Conservation (phyloP, 2,888 invertebrate species). For the Nemurella pictetii region DNA sequence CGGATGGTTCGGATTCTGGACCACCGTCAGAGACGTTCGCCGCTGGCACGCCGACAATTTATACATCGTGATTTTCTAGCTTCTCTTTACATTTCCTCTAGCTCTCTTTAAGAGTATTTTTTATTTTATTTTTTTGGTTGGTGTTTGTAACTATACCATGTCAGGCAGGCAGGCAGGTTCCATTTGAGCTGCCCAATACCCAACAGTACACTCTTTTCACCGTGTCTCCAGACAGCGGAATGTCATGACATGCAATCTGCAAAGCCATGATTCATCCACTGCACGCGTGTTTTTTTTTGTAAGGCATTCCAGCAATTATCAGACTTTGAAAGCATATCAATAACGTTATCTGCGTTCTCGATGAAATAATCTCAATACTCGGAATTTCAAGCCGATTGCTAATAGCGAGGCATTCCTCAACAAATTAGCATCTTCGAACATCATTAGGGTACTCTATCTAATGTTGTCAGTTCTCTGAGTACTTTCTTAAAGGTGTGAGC, state of each 20-base stretch:
- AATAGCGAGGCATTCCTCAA: neutral
- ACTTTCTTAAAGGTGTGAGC: neutral
- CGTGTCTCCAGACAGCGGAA: neutral
- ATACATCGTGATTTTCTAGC: neutral
- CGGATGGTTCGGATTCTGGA: neutral
- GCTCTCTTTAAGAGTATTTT: neutral
- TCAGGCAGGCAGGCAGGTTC: neutral
- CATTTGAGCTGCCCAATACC: neutral
- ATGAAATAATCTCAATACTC: neutral
- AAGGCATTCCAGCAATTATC: neutral
- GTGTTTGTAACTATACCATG: neutral
- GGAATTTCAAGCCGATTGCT: neutral
- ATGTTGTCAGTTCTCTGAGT: neutral
- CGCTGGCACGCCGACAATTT: neutral
- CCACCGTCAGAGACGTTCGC: neutral
- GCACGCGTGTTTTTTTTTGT: neutral
- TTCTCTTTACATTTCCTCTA: neutral
- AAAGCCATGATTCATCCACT: neutral
- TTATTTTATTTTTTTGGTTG: neutral
- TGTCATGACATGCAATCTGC: neutral
- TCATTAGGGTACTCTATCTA: neutral
- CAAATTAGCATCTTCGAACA: neutral
- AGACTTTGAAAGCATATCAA: neutral
- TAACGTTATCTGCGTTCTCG: neutral
- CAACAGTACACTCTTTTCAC: neutral